A percentile compares a stretch with the other conserved stretches of the same genome.
phyloP scores from a whole-genome alignment of 2,888 invertebrate species.

The Sinodicranocentrus sp. region DNA sequence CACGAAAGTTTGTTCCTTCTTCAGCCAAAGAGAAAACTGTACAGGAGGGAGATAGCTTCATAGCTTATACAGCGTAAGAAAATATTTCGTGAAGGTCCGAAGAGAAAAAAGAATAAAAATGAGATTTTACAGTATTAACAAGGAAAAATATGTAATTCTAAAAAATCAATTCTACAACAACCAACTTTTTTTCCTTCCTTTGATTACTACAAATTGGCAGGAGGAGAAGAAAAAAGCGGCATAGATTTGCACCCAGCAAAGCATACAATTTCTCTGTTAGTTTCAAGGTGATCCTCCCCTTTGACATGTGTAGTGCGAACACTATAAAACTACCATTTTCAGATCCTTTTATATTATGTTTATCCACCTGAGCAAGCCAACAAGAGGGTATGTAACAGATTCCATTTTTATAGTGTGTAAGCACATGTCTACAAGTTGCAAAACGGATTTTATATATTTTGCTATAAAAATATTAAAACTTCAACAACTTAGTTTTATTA shows the following conservation, averaged over 20 bases:
- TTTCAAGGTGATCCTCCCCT: not conserved
- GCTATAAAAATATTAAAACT: no score
- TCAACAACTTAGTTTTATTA: no score
- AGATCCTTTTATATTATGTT: no score
- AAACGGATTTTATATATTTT: conserved; percentile 44
- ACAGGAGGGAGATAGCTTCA: no score
- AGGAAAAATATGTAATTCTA: not conserved
- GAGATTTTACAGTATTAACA: conserved; percentile 2
- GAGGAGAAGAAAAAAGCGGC: not conserved
- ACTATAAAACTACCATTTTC: no score
- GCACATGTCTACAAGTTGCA: conserved; percentile 35
- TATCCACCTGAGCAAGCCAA: no score
- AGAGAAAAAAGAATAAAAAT: conserved; percentile 13
- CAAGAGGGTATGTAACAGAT: no score
- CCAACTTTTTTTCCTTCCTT: not conserved
- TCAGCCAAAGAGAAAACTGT: conserved; percentile 50
- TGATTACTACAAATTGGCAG: conserved; percentile 28
- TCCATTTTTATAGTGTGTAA: no score
- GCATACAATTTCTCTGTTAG: not conserved
- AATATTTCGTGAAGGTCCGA: no score
- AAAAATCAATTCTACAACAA: not conserved
- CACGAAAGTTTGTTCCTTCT: no score
- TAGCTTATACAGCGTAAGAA: no score
- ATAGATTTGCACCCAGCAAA: not conserved
- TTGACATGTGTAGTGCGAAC: not conserved